These are phyloP conservation scores for Cryptops parisi DNA, from an alignment of 2,888 invertebrate species.

Conservation along the genomic window DNA sequence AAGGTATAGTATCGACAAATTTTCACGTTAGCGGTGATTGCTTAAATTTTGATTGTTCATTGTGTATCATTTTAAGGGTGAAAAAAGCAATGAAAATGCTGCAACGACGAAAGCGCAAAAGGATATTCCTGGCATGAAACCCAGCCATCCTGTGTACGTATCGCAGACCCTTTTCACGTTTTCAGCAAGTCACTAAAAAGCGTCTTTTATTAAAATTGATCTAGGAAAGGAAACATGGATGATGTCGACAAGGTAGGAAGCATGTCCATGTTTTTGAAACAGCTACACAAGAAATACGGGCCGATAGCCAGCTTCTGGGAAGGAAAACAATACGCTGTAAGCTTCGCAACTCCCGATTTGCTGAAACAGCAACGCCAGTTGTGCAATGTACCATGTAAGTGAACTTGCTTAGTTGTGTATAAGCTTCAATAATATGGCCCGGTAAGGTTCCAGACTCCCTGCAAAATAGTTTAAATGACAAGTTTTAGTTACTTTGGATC, in stretches of 20 bases:
- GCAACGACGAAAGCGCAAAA: too few species aligned
- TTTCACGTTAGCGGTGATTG: too few species aligned
- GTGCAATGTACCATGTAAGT: constrained; percentile 4
- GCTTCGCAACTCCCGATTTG: constrained; percentile 30
- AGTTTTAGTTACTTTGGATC: too few species aligned
- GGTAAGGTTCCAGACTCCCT: too few species aligned
- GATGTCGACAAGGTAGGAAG: neutral
- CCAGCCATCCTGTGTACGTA: constrained; percentile 1
- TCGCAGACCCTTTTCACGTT: neutral
- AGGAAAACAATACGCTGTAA: constrained; percentile 29
- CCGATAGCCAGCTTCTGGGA: constrained; percentile 33
- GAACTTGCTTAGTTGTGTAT: neutral
- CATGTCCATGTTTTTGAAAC: constrained; percentile 24
- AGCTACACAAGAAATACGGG: constrained; percentile 30
- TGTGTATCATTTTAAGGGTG: too few species aligned
- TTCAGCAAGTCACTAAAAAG: neutral
- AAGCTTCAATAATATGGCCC: too few species aligned
- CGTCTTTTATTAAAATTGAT: neutral
- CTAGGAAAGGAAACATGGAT: neutral
- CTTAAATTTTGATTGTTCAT: too few species aligned
- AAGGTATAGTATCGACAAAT: too few species aligned
- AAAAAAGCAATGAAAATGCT: too few species aligned
- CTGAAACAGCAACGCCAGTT: constrained; percentile 23
- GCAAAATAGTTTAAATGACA: too few species aligned
- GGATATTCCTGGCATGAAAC: neutral